These are phyloP conservation scores for Byasa hedistus DNA, from an alignment of 2,888 invertebrate genomes.

Conservation along the genomic window DNA sequence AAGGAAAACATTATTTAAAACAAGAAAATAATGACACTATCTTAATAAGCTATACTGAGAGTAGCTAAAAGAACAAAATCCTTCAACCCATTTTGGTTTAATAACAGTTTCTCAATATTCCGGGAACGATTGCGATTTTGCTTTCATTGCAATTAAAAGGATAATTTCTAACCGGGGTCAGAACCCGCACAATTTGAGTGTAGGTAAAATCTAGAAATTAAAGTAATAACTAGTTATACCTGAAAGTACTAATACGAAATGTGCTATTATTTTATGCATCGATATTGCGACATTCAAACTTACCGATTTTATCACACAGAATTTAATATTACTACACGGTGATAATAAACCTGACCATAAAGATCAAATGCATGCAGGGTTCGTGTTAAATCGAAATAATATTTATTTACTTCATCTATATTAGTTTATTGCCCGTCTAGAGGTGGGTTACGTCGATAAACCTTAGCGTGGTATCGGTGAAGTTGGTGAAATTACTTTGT, in stretches of 20 bases:
- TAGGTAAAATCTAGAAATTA: no score
- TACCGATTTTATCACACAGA: constrained; percentile 9
- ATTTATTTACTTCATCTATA: constrained; percentile 30
- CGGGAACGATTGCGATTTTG: no score
- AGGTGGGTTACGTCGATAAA: constrained; percentile 23
- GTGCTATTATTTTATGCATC: neutral
- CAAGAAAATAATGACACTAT: no score
- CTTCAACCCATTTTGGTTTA: no score
- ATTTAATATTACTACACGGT: constrained; percentile 19
- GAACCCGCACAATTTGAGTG: no score
- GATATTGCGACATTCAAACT: neutral
- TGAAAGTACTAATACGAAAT: neutral
- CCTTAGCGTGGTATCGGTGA: constrained; percentile 37
- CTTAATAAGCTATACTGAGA: no score
- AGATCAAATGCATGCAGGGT: constrained; percentile 17
- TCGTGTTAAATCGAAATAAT: constrained; percentile 15
- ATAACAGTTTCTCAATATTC: no score
- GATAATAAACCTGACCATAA: constrained; percentile 24
- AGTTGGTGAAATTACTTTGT: constrained; percentile 53
- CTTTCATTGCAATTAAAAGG: no score
- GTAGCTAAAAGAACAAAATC: no score
- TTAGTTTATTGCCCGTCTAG: constrained; percentile 31
- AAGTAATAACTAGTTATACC: no score
- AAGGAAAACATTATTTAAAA: no score
- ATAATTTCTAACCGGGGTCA: no score